A percentile compares a stretch with the other conserved stretches of the same genome.
Conservation (phyloP, 2,113 vertebrate species). For the Hemichromis elongatus region DNA sequence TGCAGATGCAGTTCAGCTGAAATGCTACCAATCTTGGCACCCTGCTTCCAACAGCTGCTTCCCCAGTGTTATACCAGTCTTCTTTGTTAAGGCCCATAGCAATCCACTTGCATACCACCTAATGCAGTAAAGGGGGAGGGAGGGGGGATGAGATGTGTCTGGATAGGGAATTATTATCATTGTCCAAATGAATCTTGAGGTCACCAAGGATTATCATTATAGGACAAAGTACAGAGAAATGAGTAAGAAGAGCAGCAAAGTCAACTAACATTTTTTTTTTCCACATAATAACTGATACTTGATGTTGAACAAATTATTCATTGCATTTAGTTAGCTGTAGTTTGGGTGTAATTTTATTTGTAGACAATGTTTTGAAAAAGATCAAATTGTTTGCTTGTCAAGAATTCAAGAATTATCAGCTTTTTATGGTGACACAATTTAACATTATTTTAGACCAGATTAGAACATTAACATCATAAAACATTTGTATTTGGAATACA, state of each 20-base stretch:
- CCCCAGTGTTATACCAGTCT: no score
- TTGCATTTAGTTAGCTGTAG: not conserved
- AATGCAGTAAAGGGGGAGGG: no score
- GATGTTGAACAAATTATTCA: not conserved
- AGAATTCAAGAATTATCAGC: not conserved
- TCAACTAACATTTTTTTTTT: not conserved
- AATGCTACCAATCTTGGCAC: no score
- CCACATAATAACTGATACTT: not conserved
- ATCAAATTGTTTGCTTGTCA: not conserved
- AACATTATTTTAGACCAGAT: not conserved
- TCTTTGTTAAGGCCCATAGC: no score
- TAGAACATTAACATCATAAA: not conserved
- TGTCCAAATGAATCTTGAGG: no score
- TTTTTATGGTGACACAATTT: not conserved
- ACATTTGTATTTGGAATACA: not conserved
- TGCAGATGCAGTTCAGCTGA: no score
- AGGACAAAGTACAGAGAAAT: not conserved
- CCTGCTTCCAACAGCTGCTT: no score
- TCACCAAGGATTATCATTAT: not conserved
- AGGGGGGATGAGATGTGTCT: no score
- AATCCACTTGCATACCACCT: no score
- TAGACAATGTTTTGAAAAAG: not conserved
- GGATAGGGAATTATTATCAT: no score
- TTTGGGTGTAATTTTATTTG: not conserved
- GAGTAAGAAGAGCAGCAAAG: not conserved